phyloP scores from a whole-genome alignment of 2,888 invertebrate genomes.

The Ornithoptera alexandrae region DNA sequence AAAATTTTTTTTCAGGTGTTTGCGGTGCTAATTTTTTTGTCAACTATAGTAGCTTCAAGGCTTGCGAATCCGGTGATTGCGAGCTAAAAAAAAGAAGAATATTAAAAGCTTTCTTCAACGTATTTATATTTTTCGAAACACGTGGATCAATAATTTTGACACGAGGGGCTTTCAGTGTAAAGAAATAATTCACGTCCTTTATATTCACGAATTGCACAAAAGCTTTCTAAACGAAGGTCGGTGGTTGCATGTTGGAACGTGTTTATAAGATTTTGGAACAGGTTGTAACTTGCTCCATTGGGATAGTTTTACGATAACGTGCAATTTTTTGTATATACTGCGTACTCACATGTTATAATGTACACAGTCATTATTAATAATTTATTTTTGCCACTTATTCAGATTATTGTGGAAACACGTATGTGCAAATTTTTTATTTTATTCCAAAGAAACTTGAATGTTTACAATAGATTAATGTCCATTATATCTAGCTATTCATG shows the following conservation, averaged over 20 bases:
- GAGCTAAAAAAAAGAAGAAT: too few relatives aligned
- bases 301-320: neutral
- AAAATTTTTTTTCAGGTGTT: too few relatives aligned
- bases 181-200: constrained; percentile 22
- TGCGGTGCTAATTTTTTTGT: too few relatives aligned
- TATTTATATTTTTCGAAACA: constrained; percentile 23
- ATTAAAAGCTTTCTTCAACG: too few relatives aligned
- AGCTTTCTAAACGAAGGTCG: constrained; percentile 19
- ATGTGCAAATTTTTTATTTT: neutral
- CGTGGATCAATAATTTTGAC: constrained; percentile 33
- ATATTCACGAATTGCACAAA: constrained; percentile 26
- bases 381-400: too few relatives aligned
- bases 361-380: neutral
- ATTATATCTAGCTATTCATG: neutral
- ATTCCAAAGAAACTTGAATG: neutral
- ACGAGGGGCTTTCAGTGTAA: constrained; percentile 12
- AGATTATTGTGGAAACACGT: too few relatives aligned
- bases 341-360: neutral
- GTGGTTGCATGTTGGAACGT: constrained; percentile 26
- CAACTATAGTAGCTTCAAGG: too few relatives aligned
- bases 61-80: too few relatives aligned
- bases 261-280: constrained; percentile 22
- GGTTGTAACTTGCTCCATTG: constrained; percentile 22
- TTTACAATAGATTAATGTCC: too few relatives aligned
- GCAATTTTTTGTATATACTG: neutral